Base-by-base conservation (phyloP, 2,113 vertebrate genomes). In the Enhydra lutris region DNA sequence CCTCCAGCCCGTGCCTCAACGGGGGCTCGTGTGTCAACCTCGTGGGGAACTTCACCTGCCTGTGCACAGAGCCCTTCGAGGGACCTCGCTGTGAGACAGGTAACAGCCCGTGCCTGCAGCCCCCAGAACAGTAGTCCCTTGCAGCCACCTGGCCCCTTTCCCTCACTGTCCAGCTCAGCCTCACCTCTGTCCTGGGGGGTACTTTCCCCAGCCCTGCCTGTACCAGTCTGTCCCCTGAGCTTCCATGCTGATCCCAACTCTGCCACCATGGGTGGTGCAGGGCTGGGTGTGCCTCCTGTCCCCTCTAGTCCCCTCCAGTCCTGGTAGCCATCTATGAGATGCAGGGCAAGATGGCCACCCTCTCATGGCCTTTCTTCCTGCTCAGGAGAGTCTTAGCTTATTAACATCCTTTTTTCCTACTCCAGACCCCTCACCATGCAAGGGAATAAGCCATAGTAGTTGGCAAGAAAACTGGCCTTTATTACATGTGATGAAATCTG, bases 31-130 rank as follows among this genome's bases (percentile, higher is more conserved):
- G 99, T 52, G 21, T 99, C 0, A 99, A 99, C 96, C 98, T 97
- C 94, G 97, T 99, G 11, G 96, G 99, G 92, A 99, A 99, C 97
- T 99, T 99, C 98, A 99, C 98, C 96, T 99, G 99, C 36, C 39
- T 98, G 67, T 99, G 99, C 93, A 96, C 98, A 0, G 95, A 98
- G 69, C 97, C 98, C 95, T 99, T 99, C 96, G 98, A 98, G 45
- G 99, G 99, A 97, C 97, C 76, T 11, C 99, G 97, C 97, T 99
- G 99, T 1, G 99, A 99, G 98, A 99, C 99, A 99, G 99, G 99
- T 99, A 97, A 97, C 5, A 31, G 81, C 73, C 86, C 4, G 0
- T 1, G 17, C 55, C 61, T 7, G 0, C 12, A 7, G n/a, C 12
- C 24, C 15, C 39, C 18, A 3, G 52, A 7, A 10, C 45, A 2